Evolutionary conservation across 2,888 invertebrate species (phyloP).

Genomic region (Parasteatoda lunata): DNA sequence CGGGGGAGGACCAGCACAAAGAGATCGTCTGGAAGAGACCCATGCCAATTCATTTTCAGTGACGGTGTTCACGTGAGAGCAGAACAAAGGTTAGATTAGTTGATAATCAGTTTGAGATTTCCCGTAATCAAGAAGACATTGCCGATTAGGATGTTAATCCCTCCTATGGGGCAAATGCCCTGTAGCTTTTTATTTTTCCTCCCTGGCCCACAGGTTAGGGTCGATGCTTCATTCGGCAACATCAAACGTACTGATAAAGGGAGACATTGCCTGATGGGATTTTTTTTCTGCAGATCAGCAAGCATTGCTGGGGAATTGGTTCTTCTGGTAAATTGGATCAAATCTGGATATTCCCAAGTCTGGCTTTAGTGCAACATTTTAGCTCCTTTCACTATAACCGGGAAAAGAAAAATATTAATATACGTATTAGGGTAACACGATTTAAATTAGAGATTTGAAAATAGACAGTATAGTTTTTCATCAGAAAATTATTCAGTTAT

Average conservation of each 20-base stretch:
- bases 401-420: no score
- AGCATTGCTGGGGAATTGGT: conserved; percentile 20
- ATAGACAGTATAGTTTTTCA: no score
- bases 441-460: no score
- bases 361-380: no score
- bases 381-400: no score
- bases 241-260: conserved; percentile 27
- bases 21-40: conserved; percentile 12
- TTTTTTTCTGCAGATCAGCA: conserved; percentile 15
- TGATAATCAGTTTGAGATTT: conserved; percentile 61
- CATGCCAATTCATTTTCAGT: conserved; percentile 47
- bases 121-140: conserved; percentile 23
- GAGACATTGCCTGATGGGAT: neutral
- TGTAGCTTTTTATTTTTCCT: neutral
- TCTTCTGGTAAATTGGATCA: conserved; percentile 3
- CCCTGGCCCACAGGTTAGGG: neutral
- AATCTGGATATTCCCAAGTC: no score
- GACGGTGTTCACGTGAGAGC: conserved; percentile 14
- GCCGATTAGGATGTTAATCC: conserved; percentile 50
- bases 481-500: no score
- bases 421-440: no score
- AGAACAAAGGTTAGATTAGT: conserved; percentile 58
- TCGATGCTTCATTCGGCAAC: conserved; percentile 18
- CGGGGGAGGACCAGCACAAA: conserved; percentile 8
- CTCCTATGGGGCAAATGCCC: conserved; percentile 28